Base-by-base conservation (phyloP, 2,797 vertebrate genomes). In the Netta rufina region DNA sequence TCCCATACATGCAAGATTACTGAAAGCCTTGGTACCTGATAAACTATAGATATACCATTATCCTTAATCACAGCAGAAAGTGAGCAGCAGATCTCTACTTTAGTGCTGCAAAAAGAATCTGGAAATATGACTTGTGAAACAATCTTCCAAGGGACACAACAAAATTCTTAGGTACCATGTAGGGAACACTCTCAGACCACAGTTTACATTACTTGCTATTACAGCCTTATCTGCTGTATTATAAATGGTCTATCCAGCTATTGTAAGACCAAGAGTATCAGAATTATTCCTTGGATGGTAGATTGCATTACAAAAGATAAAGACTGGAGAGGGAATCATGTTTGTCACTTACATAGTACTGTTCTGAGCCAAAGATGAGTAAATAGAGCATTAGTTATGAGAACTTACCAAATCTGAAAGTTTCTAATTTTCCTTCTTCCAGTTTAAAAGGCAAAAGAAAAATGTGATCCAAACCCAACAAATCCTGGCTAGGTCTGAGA, bases 1-100 rank as follows among this genome's bases (percentile, higher is more conserved):
- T 99, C 7, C 99, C 99, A 0, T 99, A 99, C 98, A 99, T 99
- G 99, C 99, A 99, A 0, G 99, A 99, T 69, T 99, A 99, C 98
- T 99, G 99, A 97, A 99, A 99, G 93, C 99, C 99, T 17, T 99
- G 99, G 58, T 99, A 99, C 97, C 98, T 99, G 92, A 97, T 99
- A 95, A 99, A 99, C 97, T 99, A 53, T 53, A 27, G 51, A 28
- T 21, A 36, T 84, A n/a, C 58, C 66, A 7, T 8, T 71, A 57
- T 28, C 16, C 36, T 13, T 33, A 57, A 71, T 8, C 15, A 51
- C 38, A 58, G 8, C 20, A 54, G 28, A 64, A 86, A 73, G 3
- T n/a, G 7, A 84, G 16, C 12, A 71, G 49, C 18, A 72, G 39
- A 88, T 58, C 13, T 53, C 18, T 45, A 9, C 36, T 67, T 61